phyloP scores from a whole-genome alignment of 2,888 invertebrate species.

The Furcula furcula region DNA sequence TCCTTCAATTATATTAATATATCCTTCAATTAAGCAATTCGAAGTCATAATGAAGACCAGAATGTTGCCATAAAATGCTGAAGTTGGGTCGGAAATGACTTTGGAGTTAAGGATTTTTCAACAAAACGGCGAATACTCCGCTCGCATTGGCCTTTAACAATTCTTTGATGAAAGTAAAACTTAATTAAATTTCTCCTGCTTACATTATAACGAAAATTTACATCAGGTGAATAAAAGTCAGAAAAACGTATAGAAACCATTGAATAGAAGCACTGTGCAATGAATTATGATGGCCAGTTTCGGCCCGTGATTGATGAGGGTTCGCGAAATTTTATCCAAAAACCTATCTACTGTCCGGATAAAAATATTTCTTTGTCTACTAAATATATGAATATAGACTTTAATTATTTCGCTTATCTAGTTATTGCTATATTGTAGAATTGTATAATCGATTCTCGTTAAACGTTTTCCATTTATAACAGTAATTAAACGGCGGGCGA shows the following conservation, averaged over 20 bases:
- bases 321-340: slow-evolving; percentile 24
- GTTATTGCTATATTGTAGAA: too few relatives aligned
- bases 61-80: slow-evolving; percentile 52
- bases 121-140: slow-evolving; percentile 53
- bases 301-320: slow-evolving; percentile 30
- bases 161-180: slow-evolving; percentile 65
- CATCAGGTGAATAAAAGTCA: slow-evolving; percentile 45
- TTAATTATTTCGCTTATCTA: too few relatives aligned
- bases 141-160: slow-evolving; percentile 59
- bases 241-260: slow-evolving; percentile 24
- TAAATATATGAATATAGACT: too few relatives aligned
- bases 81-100: slow-evolving; percentile 54
- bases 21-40: slow-evolving; percentile 56
- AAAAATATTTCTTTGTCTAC: too few relatives aligned
- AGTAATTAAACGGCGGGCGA: slow-evolving; percentile 2
- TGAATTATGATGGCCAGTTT: slow-evolving; percentile 29
- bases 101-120: slow-evolving; percentile 59
- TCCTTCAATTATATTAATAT: slow-evolving; percentile 38
- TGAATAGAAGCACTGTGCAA: slow-evolving; percentile 18
- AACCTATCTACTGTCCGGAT: too few relatives aligned
- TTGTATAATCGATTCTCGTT: too few relatives aligned
- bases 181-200: slow-evolving; percentile 74
- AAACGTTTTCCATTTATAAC: background rate
- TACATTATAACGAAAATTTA: slow-evolving; percentile 66
- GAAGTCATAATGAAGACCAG: slow-evolving; percentile 53